These are phyloP conservation scores for Chironomus riparius DNA, from an alignment of 2,888 invertebrate species.

Conservation along the genomic window DNA sequence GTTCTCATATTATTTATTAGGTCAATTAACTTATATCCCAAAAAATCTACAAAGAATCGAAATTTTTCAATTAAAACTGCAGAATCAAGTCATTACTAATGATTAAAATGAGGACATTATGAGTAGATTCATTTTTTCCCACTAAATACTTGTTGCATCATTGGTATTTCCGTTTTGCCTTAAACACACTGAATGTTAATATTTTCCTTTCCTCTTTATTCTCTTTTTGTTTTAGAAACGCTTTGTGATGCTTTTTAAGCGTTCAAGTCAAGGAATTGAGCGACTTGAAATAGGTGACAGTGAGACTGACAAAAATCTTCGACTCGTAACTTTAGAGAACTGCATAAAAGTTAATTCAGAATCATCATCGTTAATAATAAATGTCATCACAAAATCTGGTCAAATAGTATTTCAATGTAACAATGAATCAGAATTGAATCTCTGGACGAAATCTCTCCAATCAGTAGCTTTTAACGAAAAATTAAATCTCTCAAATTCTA, in stretches of 20 bases:
- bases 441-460: slow-evolving; percentile 73
- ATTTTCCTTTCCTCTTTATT: slow-evolving; percentile 7
- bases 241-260: slow-evolving; percentile 65
- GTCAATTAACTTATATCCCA: not conserved
- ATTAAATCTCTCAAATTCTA: slow-evolving; percentile 36
- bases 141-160: not conserved
- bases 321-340: slow-evolving; percentile 76
- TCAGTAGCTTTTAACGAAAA: slow-evolving; percentile 71
- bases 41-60: not conserved
- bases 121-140: not conserved
- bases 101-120: not conserved
- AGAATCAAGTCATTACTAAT: not conserved
- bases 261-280: slow-evolving; percentile 77
- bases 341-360: slow-evolving; percentile 73
- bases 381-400: slow-evolving; percentile 66
- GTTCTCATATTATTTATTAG: not conserved
- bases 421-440: slow-evolving; percentile 59
- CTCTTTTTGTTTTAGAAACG: slow-evolving; percentile 38
- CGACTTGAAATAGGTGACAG: slow-evolving; percentile 77
- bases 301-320: slow-evolving; percentile 63
- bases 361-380: slow-evolving; percentile 51
- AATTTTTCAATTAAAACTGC: not conserved
- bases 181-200: not conserved
- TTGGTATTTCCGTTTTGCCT: slow-evolving; percentile 22
- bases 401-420: slow-evolving; percentile 50